phyloP scores from a whole-genome alignment of 2,888 invertebrate species.

The Phlogophora meticulosa region DNA sequence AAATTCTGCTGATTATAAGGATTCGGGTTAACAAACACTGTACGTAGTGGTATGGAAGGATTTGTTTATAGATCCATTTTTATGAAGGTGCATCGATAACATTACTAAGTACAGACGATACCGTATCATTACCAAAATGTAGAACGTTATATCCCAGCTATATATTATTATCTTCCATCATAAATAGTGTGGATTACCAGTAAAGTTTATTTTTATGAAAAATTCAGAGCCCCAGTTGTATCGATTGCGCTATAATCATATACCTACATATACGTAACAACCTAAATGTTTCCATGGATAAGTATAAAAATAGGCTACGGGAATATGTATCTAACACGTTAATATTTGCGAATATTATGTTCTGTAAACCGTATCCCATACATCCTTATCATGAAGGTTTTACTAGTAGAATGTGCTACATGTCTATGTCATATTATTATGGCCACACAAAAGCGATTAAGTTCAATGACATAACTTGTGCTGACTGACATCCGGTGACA shows the following conservation, averaged over 20 bases:
- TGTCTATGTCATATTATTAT: conserved; percentile 4
- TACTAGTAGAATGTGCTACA: conserved; percentile 16
- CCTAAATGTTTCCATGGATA: conserved; percentile 13
- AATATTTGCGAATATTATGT: conserved; percentile 23
- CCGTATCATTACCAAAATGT: neutral
- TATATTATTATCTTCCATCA: neutral
- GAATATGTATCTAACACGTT: neutral
- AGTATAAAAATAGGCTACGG: conserved; percentile 27
- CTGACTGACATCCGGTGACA: conserved; percentile 59
- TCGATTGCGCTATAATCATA: neutral
- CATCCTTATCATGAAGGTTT: conserved; percentile 8
- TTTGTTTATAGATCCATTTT: neutral
- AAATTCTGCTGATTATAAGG: neutral
- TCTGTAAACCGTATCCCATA: neutral
- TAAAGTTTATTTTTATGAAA: neutral
- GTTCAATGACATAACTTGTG: conserved; percentile 67
- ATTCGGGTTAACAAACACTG: neutral
- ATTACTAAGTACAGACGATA: conserved; percentile 2
- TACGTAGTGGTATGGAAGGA: neutral
- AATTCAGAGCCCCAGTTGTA: neutral
- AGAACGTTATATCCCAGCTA: neutral
- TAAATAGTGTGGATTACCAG: conserved; percentile 1
- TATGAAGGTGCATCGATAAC: conserved; percentile 15
- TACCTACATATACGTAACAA: neutral
- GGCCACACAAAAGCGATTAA: conserved; percentile 35